Evolutionary conservation across 2,113 vertebrate species (phyloP), one percentile per base, ranked within the genome.

Genomic region (Riparia riparia): DNA sequence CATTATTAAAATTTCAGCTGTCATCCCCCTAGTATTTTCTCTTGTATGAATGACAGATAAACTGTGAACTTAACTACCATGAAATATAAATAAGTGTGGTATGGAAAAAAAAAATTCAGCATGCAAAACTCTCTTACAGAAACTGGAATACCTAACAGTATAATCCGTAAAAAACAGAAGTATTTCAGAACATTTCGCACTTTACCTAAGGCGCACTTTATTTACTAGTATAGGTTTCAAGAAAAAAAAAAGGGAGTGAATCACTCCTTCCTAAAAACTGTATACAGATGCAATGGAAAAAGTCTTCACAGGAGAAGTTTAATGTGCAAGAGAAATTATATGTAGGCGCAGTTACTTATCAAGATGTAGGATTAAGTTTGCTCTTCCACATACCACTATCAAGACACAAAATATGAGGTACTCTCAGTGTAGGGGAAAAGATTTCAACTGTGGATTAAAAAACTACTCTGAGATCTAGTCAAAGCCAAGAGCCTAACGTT

Each of bases 1-100:
- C 34, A 85, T 95, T 85, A 92, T 91, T 96, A 85, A 97, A 82
- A 89, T 45, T 45, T 74, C 73, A 91, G 69, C 57, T 91, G 61
- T 41, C 83, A 84, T 47, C 4, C n/a, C 26, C 19, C 80, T 29
- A 45, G 54, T 73, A 82, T 73, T 77, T 83, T 72, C 68, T 57
- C 80, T 60, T 91, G 61, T 86, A 82, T 78, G 56, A 95, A 86
- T 60, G 83, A 87, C 50, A 93, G 7, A 81, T 45, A 82, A 96
- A 95, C 50, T 50, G 45, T 58, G 58, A 96, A 96, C 49, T 94
- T 91, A 93, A 94, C 49, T 72, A 76, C 37, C 41, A 91, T 82
- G 29, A 94, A 95, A 89, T 82, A 95, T 58, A 96, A 85, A 79
- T 82, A 91, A 91, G 51, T 17, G 42, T 71, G 60, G 29, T 70